Conservation (phyloP, 2,888 invertebrate species). For the Malthinus flaveolus region DNA sequence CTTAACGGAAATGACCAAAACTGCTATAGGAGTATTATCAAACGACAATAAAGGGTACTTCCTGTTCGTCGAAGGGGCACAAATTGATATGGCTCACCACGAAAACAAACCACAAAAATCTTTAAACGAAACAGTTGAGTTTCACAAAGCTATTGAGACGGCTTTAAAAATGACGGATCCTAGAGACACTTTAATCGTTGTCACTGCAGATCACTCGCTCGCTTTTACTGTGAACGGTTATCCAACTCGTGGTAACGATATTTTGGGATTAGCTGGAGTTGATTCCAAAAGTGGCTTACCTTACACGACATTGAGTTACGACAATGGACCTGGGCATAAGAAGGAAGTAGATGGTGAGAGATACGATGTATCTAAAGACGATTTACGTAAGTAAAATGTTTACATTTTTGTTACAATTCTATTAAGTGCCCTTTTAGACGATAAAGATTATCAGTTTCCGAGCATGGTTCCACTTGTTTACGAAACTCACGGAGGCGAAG, state of each 20-base stretch:
- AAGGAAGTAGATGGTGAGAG: conserved; percentile 37
- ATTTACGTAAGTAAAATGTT: conserved; percentile 32
- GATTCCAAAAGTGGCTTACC: conserved; percentile 61
- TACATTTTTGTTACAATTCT: neutral
- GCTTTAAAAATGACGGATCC: conserved; percentile 64
- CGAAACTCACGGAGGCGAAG: conserved; percentile 78
- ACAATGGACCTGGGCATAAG: conserved; percentile 52
- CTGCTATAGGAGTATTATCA: conserved; percentile 70
- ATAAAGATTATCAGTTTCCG: conserved; percentile 59
- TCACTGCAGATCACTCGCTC: conserved; percentile 77
- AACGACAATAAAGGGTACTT: conserved; percentile 70
- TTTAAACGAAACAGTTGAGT: conserved; percentile 77
- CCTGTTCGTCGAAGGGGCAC: conserved; percentile 72
- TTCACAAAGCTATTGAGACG: conserved; percentile 60
- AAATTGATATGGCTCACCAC: conserved; percentile 79
- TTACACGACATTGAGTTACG: conserved; percentile 69
- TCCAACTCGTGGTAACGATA: conserved; percentile 65
- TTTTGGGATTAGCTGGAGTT: conserved; percentile 58
- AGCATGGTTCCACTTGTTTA: conserved; percentile 61
- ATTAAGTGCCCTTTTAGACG: conserved; percentile 40
- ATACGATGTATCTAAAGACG: conserved; percentile 57
- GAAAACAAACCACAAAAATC: conserved; percentile 67
- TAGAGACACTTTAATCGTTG: conserved; percentile 75
- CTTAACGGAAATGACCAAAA: conserved; percentile 74
- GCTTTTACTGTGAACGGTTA: conserved; percentile 78